Evolutionary conservation across 2,888 invertebrate genomes (phyloP).

Genomic region (Ennomos erosarius): DNA sequence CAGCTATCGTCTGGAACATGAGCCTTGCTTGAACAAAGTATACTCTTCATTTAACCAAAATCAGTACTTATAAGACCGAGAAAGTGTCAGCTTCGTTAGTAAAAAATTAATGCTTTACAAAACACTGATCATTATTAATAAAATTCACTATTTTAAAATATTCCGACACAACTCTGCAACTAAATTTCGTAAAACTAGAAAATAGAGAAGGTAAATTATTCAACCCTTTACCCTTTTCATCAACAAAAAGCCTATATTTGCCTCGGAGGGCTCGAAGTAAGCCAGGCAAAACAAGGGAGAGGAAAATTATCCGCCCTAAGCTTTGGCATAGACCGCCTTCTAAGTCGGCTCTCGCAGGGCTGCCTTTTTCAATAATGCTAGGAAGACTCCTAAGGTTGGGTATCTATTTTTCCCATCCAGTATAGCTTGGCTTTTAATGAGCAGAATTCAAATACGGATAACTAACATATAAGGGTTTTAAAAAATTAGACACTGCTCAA

Average conservation of each 20-base stretch:
- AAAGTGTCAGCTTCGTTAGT: background rate
- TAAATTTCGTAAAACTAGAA: constrained; percentile 29
- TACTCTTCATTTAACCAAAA: background rate
- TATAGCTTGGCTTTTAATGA: too few relatives aligned
- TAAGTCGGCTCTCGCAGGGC: constrained; percentile 47
- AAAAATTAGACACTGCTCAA: too few relatives aligned
- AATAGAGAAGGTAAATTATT: constrained; percentile 36
- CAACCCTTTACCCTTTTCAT: constrained; percentile 54
- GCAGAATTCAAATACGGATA: too few relatives aligned
- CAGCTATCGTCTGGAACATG: constrained; percentile 35
- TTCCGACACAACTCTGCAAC: constrained; percentile 9
- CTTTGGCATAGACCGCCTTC: constrained; percentile 45
- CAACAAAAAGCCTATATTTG: constrained; percentile 46
- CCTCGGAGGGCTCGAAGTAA: constrained; percentile 42
- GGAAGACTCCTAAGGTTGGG: background rate
- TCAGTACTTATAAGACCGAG: background rate
- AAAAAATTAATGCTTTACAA: too few relatives aligned
- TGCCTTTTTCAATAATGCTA: constrained; percentile 47
- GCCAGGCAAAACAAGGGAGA: constrained; percentile 53
- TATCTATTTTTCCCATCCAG: too few relatives aligned
- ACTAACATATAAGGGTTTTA: too few relatives aligned
- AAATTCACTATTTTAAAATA: constrained; percentile 1
- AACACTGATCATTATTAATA: too few relatives aligned
- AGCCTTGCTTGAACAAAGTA: constrained; percentile 18
- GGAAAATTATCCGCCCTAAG: constrained; percentile 56